Percentiles rank a stretch among this genome's conserved stretches.
Conservation (phyloP, 2,797 vertebrate species). For the Columba guinea region DNA sequence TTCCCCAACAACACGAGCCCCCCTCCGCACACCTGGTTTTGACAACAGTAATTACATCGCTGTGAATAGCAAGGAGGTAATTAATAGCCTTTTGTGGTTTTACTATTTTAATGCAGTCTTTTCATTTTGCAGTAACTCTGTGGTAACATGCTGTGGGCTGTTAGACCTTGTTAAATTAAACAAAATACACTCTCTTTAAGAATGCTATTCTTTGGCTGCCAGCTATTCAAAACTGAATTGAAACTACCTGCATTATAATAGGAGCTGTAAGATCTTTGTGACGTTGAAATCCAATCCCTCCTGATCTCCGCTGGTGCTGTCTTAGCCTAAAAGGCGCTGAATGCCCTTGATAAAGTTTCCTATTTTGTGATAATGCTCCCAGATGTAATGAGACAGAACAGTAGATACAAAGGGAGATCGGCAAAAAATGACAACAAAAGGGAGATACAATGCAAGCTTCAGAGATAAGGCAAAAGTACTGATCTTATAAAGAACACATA, state of each 20-base stretch:
- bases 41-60: slow-evolving; percentile 67
- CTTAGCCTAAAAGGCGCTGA: slow-evolving; percentile 50
- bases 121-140: slow-evolving; percentile 48
- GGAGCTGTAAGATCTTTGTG: slow-evolving; percentile 60
- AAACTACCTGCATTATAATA: slow-evolving; percentile 59
- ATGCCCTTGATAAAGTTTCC: slow-evolving; percentile 63
- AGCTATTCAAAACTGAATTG: slow-evolving; percentile 64
- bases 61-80: slow-evolving; percentile 39
- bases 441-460: slow-evolving; percentile 29
- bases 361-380: slow-evolving; percentile 44
- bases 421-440: slow-evolving; percentile 58
- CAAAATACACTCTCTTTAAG: slow-evolving; percentile 62
- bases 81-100: slow-evolving; percentile 65
- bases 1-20: not conserved
- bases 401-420: slow-evolving; percentile 44
- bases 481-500: slow-evolving; percentile 30
- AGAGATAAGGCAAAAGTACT: slow-evolving; percentile 35
- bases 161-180: slow-evolving; percentile 71
- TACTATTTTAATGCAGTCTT: slow-evolving; percentile 61
- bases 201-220: slow-evolving; percentile 64
- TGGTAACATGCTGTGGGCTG: slow-evolving; percentile 63
- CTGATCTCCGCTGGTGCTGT: slow-evolving; percentile 55
- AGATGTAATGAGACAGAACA: slow-evolving; percentile 60
- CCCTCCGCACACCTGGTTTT: slow-evolving; percentile 32
- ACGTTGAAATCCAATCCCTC: slow-evolving; percentile 57